phyloP scores from a whole-genome alignment of 2,113 vertebrate species.

The Corythoichthys haematopterus region DNA sequence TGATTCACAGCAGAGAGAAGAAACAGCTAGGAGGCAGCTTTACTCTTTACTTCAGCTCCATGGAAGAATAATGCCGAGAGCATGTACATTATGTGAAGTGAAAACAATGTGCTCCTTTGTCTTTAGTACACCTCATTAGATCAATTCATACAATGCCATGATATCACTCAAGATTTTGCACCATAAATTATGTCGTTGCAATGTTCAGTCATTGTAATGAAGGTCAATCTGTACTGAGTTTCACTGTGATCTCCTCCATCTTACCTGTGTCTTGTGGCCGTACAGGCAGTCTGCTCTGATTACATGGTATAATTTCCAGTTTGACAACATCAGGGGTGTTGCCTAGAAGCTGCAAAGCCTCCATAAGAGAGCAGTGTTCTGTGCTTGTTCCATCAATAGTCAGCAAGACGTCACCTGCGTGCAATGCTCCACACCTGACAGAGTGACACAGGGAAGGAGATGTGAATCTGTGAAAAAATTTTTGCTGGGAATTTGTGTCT shows the following conservation, averaged over 20 bases:
- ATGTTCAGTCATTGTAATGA: neutral
- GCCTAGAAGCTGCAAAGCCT: slow-evolving; percentile 89
- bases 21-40: slow-evolving; percentile 39
- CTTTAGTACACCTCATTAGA: neutral
- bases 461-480: neutral
- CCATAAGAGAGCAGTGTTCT: slow-evolving; percentile 88
- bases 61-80: slow-evolving; percentile 19
- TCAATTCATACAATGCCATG: too few species aligned
- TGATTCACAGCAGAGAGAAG: slow-evolving; percentile 43
- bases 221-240: neutral
- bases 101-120: slow-evolving; percentile 1
- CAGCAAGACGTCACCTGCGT: slow-evolving; percentile 85
- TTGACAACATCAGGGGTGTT: slow-evolving; percentile 80
- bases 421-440: slow-evolving; percentile 84
- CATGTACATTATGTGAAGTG: slow-evolving; percentile 10
- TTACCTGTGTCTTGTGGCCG: slow-evolving; percentile 86
- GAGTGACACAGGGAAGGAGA: neutral
- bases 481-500: slow-evolving; percentile 1
- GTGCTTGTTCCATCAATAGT: slow-evolving; percentile 91
- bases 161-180: too few species aligned
- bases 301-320: slow-evolving; percentile 86
- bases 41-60: slow-evolving; percentile 29
- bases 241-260: neutral
- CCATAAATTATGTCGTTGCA: neutral
- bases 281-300: slow-evolving; percentile 76